phyloP scores from a whole-genome alignment of 1,140 invertebrate species.

The Macrocentrus cingulum region DNA sequence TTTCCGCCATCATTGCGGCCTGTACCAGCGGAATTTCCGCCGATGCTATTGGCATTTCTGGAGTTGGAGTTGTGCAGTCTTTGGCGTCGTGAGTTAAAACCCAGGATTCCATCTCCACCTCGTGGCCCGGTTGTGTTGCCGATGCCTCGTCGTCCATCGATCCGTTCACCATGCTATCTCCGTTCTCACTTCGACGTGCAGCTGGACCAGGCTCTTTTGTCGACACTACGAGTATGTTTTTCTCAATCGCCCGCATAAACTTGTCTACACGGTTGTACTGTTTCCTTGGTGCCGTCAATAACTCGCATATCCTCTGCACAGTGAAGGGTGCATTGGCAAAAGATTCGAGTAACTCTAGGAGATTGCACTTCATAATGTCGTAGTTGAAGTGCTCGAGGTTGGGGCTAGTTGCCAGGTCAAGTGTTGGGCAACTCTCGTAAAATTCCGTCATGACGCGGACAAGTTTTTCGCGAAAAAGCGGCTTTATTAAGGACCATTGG shows the following conservation, averaged over 20 bases:
- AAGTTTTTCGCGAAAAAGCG: constrained; percentile 84
- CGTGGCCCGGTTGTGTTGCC: constrained; percentile 38
- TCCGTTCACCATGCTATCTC: constrained; percentile 66
- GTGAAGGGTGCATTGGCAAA: constrained; percentile 93
- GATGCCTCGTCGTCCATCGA: constrained; percentile 49
- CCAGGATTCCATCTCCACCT: constrained; percentile 55
- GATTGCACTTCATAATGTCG: constrained; percentile 82
- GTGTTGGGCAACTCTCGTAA: constrained; percentile 73
- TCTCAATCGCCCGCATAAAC: constrained; percentile 92
- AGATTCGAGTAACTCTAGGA: constrained; percentile 81
- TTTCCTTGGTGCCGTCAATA: constrained; percentile 85
- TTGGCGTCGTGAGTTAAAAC: too few relatives aligned
- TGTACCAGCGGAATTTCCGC: constrained; percentile 3
- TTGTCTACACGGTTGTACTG: constrained; percentile 96
- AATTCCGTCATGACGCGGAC: constrained; percentile 85
- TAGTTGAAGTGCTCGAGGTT: constrained; percentile 92
- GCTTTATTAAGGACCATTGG: constrained; percentile 87
- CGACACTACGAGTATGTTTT: constrained; percentile 92
- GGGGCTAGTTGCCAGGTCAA: constrained; percentile 76
- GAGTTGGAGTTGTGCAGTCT: constrained; percentile 38
- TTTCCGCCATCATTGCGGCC: background rate
- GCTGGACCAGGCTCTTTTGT: constrained; percentile 82
- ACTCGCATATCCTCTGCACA: constrained; percentile 91
- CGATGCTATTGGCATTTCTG: constrained; percentile 18
- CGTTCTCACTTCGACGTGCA: constrained; percentile 66